Percentiles rank a stretch among this genome's conserved stretches.
phyloP scores from a whole-genome alignment of 1,140 invertebrate species.

The Aphaenogaster ashmeadi region DNA sequence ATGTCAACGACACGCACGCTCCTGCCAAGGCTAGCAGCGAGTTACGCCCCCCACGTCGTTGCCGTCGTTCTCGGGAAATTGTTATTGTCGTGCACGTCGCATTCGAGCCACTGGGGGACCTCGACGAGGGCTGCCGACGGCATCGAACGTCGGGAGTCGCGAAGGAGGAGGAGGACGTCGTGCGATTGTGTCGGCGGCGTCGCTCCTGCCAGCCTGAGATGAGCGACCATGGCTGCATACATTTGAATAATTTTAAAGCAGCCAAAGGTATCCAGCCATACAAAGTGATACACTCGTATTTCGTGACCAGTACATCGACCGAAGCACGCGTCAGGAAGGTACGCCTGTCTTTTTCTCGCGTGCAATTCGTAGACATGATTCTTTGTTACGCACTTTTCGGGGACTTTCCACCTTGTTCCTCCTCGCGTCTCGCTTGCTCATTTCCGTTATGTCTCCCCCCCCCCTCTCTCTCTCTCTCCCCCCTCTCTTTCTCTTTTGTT shows the following conservation, averaged over 20 bases:
- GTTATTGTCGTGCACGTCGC: constrained; percentile 30
- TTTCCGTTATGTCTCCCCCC: background rate
- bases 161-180: constrained; percentile 54
- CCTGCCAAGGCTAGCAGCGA: constrained; percentile 82
- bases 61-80: constrained; percentile 15
- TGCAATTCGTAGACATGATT: constrained; percentile 58
- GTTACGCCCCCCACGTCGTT: constrained; percentile 76
- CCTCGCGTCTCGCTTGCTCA: background rate
- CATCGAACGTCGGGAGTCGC: background rate
- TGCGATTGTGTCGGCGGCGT: constrained; percentile 63
- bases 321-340: constrained; percentile 89
- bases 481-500: background rate
- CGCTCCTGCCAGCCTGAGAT: constrained; percentile 85
- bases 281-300: constrained; percentile 90
- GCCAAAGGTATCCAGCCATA: constrained; percentile 92
- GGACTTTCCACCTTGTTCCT: background rate
- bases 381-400: constrained; percentile 44
- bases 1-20: constrained; percentile 84
- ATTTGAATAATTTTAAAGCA: constrained; percentile 93
- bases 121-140: constrained; percentile 42
- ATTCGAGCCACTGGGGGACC: background rate
- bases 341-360: constrained; percentile 65
- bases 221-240: constrained; percentile 92
- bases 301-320: constrained; percentile 88
- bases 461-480: background rate